A percentile compares a stretch with the other conserved stretches of the same genome.
These are phyloP conservation scores for Sabellastarte sp. DNA, from an alignment of 2,888 invertebrate species.

Conservation along the genomic window DNA sequence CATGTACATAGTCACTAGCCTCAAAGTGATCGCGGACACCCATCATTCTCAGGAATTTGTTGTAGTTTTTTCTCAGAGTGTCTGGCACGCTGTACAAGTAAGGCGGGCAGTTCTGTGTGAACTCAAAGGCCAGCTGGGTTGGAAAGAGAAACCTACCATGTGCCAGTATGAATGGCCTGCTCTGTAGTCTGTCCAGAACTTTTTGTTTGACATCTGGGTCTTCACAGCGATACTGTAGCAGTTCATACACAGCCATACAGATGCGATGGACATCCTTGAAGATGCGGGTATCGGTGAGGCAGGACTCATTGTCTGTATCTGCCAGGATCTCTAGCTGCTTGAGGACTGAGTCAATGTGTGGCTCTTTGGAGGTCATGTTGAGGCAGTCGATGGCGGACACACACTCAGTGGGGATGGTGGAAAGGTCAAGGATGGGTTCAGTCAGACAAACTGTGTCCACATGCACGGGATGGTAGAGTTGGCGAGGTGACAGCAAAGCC, in stretches of 20 bases:
- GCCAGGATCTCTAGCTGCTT: constrained; percentile 28
- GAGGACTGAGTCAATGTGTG: constrained; percentile 22
- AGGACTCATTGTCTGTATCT: constrained; percentile 8
- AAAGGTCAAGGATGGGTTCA: constrained; percentile 21
- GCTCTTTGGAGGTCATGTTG: constrained; percentile 18
- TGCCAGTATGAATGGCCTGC: constrained; percentile 25
- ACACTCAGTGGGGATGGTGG: constrained; percentile 20
- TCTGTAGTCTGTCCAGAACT: constrained; percentile 15
- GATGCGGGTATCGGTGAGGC: not conserved
- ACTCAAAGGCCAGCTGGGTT: constrained; percentile 26
- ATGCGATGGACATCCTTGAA: constrained; percentile 1
- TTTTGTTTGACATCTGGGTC: not conserved
- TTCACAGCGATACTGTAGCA: not conserved
- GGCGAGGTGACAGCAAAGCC: constrained; percentile 16
- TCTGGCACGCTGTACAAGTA: constrained; percentile 31
- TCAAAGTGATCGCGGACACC: constrained; percentile 32
- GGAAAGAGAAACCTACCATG: constrained; percentile 23
- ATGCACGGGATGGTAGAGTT: constrained; percentile 18
- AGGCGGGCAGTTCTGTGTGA: constrained; percentile 32
- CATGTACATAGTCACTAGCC: constrained; percentile 25
- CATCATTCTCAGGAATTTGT: constrained; percentile 21
- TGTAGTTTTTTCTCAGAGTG: constrained; percentile 18
- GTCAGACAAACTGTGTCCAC: constrained; percentile 26
- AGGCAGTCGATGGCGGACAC: constrained; percentile 21
- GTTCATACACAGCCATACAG: not conserved